Evolutionary conservation across 2,888 invertebrate species (phyloP), one percentile per base, ranked within the genome.

Genomic region (Notodonta ziczac): DNA sequence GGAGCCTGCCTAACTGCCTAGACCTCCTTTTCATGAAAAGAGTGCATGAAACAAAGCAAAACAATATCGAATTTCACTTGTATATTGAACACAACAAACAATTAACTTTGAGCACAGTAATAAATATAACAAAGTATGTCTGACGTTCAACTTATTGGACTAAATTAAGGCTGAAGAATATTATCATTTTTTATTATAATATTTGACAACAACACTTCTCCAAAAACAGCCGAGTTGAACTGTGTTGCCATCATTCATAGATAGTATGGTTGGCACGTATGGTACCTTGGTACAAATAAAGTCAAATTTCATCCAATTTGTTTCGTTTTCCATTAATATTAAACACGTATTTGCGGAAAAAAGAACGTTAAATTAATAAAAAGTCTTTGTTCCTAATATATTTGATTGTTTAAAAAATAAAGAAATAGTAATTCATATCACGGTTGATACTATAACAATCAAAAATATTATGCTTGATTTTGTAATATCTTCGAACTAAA

Each of bases 131-230:
- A 46, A 50, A 60, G 46, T 8, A 2, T 9, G n/a, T 51, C 5
- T 51, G n/a, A 9, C 16, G 6, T 52, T 9, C 1, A 24, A 12
- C 8, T 4, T 50, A 16, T 13, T 16, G 32, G 10, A 4, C 6
- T 7, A 48, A 59, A 50, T 40, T 24, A n/a, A 6, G 35, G 46
- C 4, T 40, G 24, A n/a, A 6, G 24, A n/a, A 6, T 61, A 56
- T 42, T 5, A 13, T 55, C 54, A 46, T 16, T 42, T n/a, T 53
- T 54, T 42, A 40, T 7, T 56, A 69, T 69, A 70, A 70, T 67
- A 78, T 68, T 78, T 77, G 76, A 81, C 76, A 80, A 78, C 80
- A 80, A 78, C 73, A 67, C 52, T 59, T 70, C 72, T 72, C 65
- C 55, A 58, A 57, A 60, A 53, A 58, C 51, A 68, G 62, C 63